Evolutionary conservation across 2,888 invertebrate species (phyloP), one percentile per base, ranked within the genome.

Genomic region (Hirtodrosophila alboralis): DNA sequence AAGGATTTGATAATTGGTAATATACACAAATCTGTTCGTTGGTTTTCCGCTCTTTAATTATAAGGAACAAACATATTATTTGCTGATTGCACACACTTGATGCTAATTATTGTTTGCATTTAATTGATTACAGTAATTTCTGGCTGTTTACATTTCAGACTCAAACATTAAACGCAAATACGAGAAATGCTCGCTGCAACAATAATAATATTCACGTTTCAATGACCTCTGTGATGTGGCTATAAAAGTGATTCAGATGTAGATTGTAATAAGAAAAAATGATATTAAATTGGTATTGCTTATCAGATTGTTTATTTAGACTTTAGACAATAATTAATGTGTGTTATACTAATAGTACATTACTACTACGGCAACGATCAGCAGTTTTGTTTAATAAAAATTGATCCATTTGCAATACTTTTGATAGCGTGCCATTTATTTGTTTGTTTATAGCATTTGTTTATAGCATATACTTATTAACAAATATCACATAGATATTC

Each of bases 401-500:
- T 67, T 67, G 63, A 71, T 71, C 52, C 51, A 58, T 54, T 71
- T 67, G 58, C 58, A 67, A 67, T 70, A 71, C 54, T 71, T 71
- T 71, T 45, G 34, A 62, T 44, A 62, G 45, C 47, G 47, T 36
- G 57, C 47, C 62, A 47, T 41, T 34, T 51, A 16, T 52, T 56
- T 38, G 8, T 52, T 62, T 43, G 49, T 60, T 64, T 62, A 43
- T 59, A 71, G 59, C 57, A 52, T 76, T 63, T 77, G 84, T 74
- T 66, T 70, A 58, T 66, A 75, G 75, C 76, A 64, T 68, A 49
- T 54, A 81, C 90, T 90, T 90, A 90, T 76, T 80, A 84, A 86
- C 88, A 90, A 86, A 89, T 89, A 89, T 89, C 89, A 89, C 89
- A 89, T 88, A 88, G 80, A 84, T 76, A 80, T 79, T 73, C 65